A percentile compares a stretch with the other conserved stretches of the same genome.
These are phyloP conservation scores for Gymnocypris eckloni DNA, from an alignment of 2,797 vertebrate species.

Conservation along the genomic window DNA sequence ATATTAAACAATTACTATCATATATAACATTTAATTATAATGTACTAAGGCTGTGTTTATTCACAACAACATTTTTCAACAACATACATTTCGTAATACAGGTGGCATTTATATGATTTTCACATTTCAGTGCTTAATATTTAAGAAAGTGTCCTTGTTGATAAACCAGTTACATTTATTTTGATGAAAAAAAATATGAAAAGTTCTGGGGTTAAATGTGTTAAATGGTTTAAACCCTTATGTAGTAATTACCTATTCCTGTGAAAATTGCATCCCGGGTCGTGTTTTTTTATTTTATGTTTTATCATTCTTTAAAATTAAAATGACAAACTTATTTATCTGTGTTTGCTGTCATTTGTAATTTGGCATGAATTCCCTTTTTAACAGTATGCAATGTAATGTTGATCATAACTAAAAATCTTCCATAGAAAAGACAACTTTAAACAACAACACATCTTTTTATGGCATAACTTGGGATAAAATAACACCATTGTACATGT, in stretches of 20 bases:
- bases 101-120: not conserved
- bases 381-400: not conserved
- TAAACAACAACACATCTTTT: not conserved
- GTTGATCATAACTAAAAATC: not conserved
- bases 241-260: not conserved
- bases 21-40: not conserved
- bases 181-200: not conserved
- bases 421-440: not conserved
- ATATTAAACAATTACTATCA: too few species aligned
- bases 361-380: not conserved
- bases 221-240: not conserved
- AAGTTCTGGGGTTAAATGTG: not conserved
- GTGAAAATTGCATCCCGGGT: not conserved
- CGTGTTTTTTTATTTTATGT: not conserved
- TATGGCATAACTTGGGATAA: not conserved
- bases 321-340: not conserved
- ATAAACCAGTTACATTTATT: not conserved
- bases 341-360: rapidly evolving
- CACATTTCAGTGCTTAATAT: not conserved
- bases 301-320: not conserved
- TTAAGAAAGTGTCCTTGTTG: not conserved
- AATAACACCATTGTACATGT: not conserved
- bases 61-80: not conserved
- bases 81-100: not conserved
- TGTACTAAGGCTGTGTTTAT: not conserved